Base-by-base conservation (phyloP, 2,797 vertebrate genomes). In the Carcharodon carcharias region DNA sequence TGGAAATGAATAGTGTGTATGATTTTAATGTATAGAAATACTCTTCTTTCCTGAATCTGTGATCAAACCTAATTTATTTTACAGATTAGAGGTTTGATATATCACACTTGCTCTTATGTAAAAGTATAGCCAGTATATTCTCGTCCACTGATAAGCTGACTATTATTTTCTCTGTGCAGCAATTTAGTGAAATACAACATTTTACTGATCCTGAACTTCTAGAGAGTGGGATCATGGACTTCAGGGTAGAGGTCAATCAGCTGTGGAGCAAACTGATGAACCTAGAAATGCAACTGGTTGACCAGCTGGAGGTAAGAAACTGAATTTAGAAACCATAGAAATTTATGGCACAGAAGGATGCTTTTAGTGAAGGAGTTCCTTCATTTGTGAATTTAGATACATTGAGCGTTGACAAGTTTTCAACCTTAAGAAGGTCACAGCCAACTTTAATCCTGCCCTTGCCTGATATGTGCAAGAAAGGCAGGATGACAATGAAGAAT, bases 301-400 rank as follows among this genome's bases (percentile, higher is more conserved):
- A 98, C 58, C 98, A 99, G 97, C 96, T 99, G 95, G 98, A 99
- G 98, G 99, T 99, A 96, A 96, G 97, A 40, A 11, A 85, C 7
- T 26, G 18, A 80, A 80, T 16, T 80, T 80, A 80, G 73, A 80
- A 80, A 80, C 14, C 35, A 80, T 26, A 73, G 31, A 73, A 73
- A 9, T 31, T 73, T 73, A 73, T 9, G 2, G 71, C 71, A 31
- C 2, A 35, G 71, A 73, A 73, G 28, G 71, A 31, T 8, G 58
- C 31, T 35, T 92, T 35, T 18, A 40, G 58, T 63, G 63, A 40
- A 63, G 89, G 5, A 63, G 31, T 63, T 92, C 40, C 35, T 63
- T n/a, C 58, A 92, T 63, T 61, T n/a, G 6, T 92, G 31, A 63
- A 92, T 35, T 18, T 63, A 40, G 58, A 21, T 18, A 63, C 58